phyloP scores from a whole-genome alignment of 64 coral and sea anemone species.

The Catalaphyllia jardinei region DNA sequence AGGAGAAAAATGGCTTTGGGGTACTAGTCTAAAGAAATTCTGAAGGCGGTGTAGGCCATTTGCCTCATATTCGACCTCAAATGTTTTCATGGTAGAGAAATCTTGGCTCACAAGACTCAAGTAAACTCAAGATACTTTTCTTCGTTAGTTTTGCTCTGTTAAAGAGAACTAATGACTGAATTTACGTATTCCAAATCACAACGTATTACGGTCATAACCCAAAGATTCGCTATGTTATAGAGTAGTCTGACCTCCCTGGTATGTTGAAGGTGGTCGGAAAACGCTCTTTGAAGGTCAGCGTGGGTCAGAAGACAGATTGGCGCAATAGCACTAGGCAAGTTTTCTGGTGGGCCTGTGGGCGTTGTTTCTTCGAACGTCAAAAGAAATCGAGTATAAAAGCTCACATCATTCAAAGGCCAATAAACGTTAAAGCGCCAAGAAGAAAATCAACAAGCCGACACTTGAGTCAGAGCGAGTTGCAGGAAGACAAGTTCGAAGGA shows the following conservation, averaged over 20 bases:
- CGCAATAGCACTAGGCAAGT: conserved; percentile 35
- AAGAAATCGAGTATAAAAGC: conserved; percentile 67
- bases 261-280: conserved; percentile 49
- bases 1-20: too few species aligned
- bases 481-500: too few species aligned
- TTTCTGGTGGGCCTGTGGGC: conserved; percentile 59
- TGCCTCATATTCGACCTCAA: too few species aligned
- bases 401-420: conserved; percentile 39
- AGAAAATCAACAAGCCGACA: neutral
- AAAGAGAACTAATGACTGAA: neutral
- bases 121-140: too few species aligned
- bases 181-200: neutral
- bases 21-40: too few species aligned
- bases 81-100: too few species aligned
- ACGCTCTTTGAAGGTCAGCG: neutral
- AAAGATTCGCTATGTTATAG: neutral
- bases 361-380: conserved; percentile 57
- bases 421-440: neutral
- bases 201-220: neutral
- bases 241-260: conserved; percentile 33
- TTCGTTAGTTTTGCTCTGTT: neutral
- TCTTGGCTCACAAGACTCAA: too few species aligned
- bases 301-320: conserved; percentile 34
- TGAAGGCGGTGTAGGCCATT: too few species aligned
- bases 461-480: too few species aligned